Conservation (phyloP, 1,140 invertebrate genomes). For the Eriosoma lanigerum region DNA sequence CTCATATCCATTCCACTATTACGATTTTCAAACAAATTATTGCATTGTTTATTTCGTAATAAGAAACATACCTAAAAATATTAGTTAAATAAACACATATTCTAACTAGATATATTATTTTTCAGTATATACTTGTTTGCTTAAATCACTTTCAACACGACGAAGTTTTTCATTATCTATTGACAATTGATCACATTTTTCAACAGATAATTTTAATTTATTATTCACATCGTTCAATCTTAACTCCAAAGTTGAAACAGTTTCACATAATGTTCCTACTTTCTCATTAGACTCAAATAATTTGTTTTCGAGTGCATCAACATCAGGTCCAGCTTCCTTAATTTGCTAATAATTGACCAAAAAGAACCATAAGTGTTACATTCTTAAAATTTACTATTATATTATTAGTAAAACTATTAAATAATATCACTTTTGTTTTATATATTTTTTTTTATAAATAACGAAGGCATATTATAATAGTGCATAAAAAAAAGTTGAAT, state of each 20-base stretch:
- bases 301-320: slow-evolving; percentile 32
- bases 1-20: slow-evolving; percentile 43
- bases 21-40: slow-evolving; percentile 23
- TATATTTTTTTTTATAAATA: no score
- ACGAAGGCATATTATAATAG: no score
- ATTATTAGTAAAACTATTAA: no score
- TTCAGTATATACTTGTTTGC: slow-evolving; percentile 44
- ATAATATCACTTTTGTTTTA: no score
- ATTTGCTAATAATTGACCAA: slow-evolving; percentile 29
- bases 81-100: neutral
- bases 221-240: slow-evolving; percentile 1
- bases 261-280: slow-evolving; percentile 23
- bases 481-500: no score
- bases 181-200: slow-evolving; percentile 21
- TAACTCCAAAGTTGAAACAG: slow-evolving; percentile 10
- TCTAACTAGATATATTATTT: neutral
- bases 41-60: slow-evolving; percentile 23
- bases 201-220: neutral
- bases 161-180: slow-evolving; percentile 30
- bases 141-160: neutral
- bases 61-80: slow-evolving; percentile 35
- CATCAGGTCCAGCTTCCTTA: neutral
- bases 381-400: no score
- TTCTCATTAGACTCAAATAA: slow-evolving; percentile 28
- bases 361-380: no score